These are phyloP conservation scores for Habroteleia sp. DNA, from an alignment of 2,888 invertebrate species.

Conservation along the genomic window DNA sequence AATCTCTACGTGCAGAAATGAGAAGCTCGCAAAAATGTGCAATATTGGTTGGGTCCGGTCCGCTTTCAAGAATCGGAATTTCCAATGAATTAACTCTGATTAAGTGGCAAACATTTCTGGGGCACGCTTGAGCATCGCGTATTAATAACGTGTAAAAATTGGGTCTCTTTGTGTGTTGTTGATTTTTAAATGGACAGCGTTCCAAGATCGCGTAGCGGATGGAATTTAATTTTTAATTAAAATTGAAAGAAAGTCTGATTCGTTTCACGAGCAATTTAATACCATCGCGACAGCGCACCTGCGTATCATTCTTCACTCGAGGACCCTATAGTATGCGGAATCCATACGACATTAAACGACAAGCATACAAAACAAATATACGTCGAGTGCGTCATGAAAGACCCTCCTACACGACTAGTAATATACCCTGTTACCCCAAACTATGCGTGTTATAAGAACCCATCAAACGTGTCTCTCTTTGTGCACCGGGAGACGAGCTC, in stretches of 20 bases:
- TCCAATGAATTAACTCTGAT: constrained; percentile 10
- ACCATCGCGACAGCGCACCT: constrained; percentile 72
- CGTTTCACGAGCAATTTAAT: constrained; percentile 71
- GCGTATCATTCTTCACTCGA: constrained; percentile 71
- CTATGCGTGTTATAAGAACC: constrained; percentile 59
- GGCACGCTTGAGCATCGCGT: not conserved
- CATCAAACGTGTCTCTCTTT: constrained; percentile 48
- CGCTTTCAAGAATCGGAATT: not conserved
- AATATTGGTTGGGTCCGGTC: no score
- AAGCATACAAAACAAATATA: constrained; percentile 75
- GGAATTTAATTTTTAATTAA: constrained; percentile 75
- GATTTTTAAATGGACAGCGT: not conserved
- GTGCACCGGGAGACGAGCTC: constrained; percentile 10
- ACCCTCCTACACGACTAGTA: constrained; percentile 56
- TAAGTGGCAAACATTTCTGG: constrained; percentile 1
- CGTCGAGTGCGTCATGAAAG: constrained; percentile 58
- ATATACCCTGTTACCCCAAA: constrained; percentile 57
- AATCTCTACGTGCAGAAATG: no score
- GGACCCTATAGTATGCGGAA: constrained; percentile 67
- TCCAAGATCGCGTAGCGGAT: constrained; percentile 6
- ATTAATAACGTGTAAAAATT: constrained; percentile 2
- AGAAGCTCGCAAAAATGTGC: no score
- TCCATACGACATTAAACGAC: constrained; percentile 71
- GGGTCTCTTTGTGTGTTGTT: not conserved
- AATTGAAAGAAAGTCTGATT: constrained; percentile 71